A percentile compares a stretch with the other conserved stretches of the same genome.
phyloP scores from a whole-genome alignment of 2,888 invertebrate species.

The Spialia ferax region DNA sequence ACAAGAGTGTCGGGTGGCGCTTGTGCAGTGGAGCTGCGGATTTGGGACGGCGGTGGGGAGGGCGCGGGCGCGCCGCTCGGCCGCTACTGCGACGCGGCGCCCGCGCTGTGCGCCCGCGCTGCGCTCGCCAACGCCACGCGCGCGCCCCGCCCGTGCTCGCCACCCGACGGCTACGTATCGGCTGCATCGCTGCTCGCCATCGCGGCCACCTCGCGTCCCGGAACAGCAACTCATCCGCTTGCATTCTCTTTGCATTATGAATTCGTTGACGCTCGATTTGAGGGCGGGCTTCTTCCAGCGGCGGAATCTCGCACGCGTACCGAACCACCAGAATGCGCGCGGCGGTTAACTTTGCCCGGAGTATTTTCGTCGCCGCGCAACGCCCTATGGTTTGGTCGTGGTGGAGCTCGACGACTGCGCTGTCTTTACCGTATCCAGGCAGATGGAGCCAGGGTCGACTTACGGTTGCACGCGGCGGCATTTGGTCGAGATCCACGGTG shows the following conservation, averaged over 20 bases:
- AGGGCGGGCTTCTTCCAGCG: constrained; percentile 88
- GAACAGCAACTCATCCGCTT: constrained; percentile 93
- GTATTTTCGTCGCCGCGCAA: constrained; percentile 92
- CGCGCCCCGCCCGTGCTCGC: constrained; percentile 92
- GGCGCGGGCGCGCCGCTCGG: constrained; percentile 81
- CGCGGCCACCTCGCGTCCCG: constrained; percentile 85
- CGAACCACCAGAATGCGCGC: constrained; percentile 68
- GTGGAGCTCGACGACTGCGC: constrained; percentile 91
- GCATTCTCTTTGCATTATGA: constrained; percentile 92
- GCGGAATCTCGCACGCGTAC: constrained; percentile 63
- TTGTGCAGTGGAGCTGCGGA: constrained; percentile 90
- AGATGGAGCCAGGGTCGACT: constrained; percentile 88
- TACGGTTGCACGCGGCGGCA: constrained; percentile 89
- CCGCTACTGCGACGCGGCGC: constrained; percentile 91
- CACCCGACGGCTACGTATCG: constrained; percentile 92
- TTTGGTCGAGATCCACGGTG: constrained; percentile 89
- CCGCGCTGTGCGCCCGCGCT: constrained; percentile 93
- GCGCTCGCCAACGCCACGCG: constrained; percentile 91
- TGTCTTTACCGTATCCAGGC: constrained; percentile 93
- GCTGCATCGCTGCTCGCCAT: constrained; percentile 67
- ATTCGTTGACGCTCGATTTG: constrained; percentile 93
- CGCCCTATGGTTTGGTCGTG: constrained; percentile 94
- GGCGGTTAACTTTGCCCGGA: constrained; percentile 70
- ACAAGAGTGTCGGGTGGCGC: constrained; percentile 38
- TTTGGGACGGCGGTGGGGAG: constrained; percentile 92